Evolutionary conservation across 2,888 invertebrate species (phyloP), one percentile per base, ranked within the genome.

Genomic region (Aplocera efformata): DNA sequence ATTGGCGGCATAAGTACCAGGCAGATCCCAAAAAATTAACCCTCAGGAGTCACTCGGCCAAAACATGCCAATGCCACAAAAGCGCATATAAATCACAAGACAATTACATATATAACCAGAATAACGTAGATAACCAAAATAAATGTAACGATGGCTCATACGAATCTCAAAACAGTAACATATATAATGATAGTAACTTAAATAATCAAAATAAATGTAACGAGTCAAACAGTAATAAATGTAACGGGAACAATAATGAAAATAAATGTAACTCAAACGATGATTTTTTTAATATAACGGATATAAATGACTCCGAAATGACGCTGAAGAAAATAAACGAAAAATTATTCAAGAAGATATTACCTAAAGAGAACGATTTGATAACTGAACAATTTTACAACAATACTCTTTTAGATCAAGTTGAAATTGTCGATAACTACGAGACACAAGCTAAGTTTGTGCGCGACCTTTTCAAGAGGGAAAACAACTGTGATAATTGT

Each of bases 1-100:
- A 91, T 17, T 93, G 93, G 93, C 84, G 70, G 31, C 72, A 61
- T 7, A 88, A 80, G 53, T 85, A 88, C 50, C 72, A 71, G 41
- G 32, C 62, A 1, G 76, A 67, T 7, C 84, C 81, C 0, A 70
- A 71, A 34, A 78, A 65, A 50, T 62, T 80, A 0, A 67, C 72
- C 0, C 45, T 88, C 5, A 52, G 75, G 28, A 56, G 75, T 30
- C 74, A 77, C 3, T 46, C 62, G 3, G 51, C 60, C 1, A 56
- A 61, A 1, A 51, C 62, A 0, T 80, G 81, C 51, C 50, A 50
- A 1, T 81, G 80, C 22, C 40, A 47, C 32, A 40, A 53, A 36
- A 48, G 51, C 42, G 10, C 40, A 38, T 42, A 38, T 36, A 33
- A 44, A 39, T 23, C 36, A 24, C 5, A 21, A 39, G 10, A 44